Base-by-base conservation (phyloP, 2,797 vertebrate genomes). In the Odontamblyopus rebecca region DNA sequence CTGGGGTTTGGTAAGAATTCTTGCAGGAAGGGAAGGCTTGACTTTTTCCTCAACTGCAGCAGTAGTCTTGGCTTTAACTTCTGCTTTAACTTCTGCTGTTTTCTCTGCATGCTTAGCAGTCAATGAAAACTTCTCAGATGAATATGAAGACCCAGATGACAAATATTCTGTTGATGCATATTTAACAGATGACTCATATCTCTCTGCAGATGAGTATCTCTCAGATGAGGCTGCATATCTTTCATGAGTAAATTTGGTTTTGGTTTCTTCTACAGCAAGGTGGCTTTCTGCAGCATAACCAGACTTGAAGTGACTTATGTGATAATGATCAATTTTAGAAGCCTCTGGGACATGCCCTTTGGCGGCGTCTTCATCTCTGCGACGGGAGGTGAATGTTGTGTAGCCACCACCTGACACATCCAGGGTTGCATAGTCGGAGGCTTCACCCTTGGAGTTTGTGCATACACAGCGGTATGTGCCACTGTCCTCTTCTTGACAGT, bases 401-500 rank as follows among this genome's bases (percentile, higher is more conserved):
- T 96, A 99, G 68, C 94, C 95, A n/a, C 95, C 95, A 53, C 94
- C 94, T 18, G 96, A 94, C 66, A 99, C 96, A 68, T 99, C 98
- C 70, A 99, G 87, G 2, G 96, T 98, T 59, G 95, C 98, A 18
- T 99, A 99, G 86, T 99, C 98, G 3, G 97, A 98, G 62, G 98
- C 95, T 69, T 99, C 97, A 7, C 98, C 98, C 92, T 95, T 99
- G 79, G 95, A 92, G 85, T 99, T 99, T 81, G 94, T 94, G 85
- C 95, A 97, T 29, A 96, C 91, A 30, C 93, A 97, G 76, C 98
- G 95, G 72, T 99, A 99, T 6, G 97, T 98, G 68, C 98, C 98
- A 9, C 95, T 97, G 86, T 99, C 98, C 29, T 99, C 97, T 67
- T 92, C 93, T 18, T 97, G 96, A 81, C 98, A 99, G 70, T 98